Evolutionary conservation across 2,113 vertebrate genomes (phyloP), one percentile per base, ranked within the genome.

Genomic region (Cricetomys ansorgei): DNA sequence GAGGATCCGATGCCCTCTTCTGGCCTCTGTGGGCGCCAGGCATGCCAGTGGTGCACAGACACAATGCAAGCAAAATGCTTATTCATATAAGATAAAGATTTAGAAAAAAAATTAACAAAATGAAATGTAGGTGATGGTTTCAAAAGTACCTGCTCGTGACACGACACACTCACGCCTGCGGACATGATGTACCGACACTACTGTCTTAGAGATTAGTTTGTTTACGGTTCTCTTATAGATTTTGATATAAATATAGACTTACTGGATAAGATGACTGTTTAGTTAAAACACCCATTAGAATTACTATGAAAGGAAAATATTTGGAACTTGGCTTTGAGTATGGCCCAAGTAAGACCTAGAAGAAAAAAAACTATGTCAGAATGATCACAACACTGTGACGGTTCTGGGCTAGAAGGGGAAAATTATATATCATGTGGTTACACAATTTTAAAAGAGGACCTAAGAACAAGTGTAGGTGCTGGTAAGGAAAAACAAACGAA

Each of bases 401-500:
- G 81, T 96, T 94, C 92, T 94, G 92, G 93, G 75, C 64, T 57
- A 7, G 25, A 81, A 88, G 84, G 94, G 96, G 93, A 97, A 94
- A 94, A 94, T 97, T 96, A 95, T 96, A 88, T 92, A 94, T 97
- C 90, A 43, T 96, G 94, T 85, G 97, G 97, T 96, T 95, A 94
- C 91, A 92, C 90, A 85, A 70, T 95, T 96, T 96, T 96, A 97
- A 96, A 98, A 97, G 91, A 62, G 96, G 92, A 95, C 67, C 48
- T 94, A 97, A 93, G 95, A 96, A 96, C 92, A 97, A 97, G 96
- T 96, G 86, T 96, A 96, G 95, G 97, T 40, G 70, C 86, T 95
- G 91, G 94, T 88, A 96, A 97, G 97, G 86, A 97, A 98, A 98
- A 98, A 96, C 95, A 98, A 98, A 97, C 91, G 85, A 97, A 97